Conservation (phyloP, 2,113 vertebrate genomes). For the Oncorhynchus mykiss region DNA sequence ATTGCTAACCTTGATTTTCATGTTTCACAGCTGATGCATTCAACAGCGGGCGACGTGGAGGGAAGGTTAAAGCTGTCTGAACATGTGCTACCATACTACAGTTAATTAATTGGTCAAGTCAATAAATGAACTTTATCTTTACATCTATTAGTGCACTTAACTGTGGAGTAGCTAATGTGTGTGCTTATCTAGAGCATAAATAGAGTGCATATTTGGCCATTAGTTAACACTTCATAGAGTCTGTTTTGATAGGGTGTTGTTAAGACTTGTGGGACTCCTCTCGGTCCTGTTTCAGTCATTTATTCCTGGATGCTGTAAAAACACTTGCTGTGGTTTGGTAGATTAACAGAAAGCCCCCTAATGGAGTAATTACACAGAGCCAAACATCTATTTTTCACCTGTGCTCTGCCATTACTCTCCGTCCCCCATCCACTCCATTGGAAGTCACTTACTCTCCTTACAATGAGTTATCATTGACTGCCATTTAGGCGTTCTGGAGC, state of each 20-base stretch:
- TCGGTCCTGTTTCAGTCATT: slow-evolving; percentile 64
- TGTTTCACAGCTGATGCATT: slow-evolving; percentile 56
- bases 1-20: slow-evolving; percentile 62
- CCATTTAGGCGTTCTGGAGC: slow-evolving; percentile 85
- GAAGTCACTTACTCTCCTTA: slow-evolving; percentile 92
- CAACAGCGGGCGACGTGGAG: slow-evolving; percentile 44
- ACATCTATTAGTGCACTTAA: slow-evolving; percentile 55
- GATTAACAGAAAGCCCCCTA: slow-evolving; percentile 81
- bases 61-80: slow-evolving; percentile 52
- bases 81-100: slow-evolving; percentile 44
- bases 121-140: slow-evolving; percentile 60
- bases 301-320: slow-evolving; percentile 69
- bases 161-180: slow-evolving; percentile 59
- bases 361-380: slow-evolving; percentile 82
- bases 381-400: slow-evolving; percentile 89
- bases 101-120: slow-evolving; percentile 67
- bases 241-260: slow-evolving; percentile 61
- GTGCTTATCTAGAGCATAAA: slow-evolving; percentile 23
- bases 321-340: slow-evolving; percentile 72
- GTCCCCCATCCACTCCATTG: slow-evolving; percentile 91
- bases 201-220: slow-evolving; percentile 63
- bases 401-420: slow-evolving; percentile 87
- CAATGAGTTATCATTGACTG: slow-evolving; percentile 99
- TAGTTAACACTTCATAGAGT: slow-evolving; percentile 66
- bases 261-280: slow-evolving; percentile 29